A percentile compares a stretch with the other conserved stretches of the same genome.
phyloP scores from a whole-genome alignment of 64 coral and sea anemone species.

The Pocillopora damicornis region DNA sequence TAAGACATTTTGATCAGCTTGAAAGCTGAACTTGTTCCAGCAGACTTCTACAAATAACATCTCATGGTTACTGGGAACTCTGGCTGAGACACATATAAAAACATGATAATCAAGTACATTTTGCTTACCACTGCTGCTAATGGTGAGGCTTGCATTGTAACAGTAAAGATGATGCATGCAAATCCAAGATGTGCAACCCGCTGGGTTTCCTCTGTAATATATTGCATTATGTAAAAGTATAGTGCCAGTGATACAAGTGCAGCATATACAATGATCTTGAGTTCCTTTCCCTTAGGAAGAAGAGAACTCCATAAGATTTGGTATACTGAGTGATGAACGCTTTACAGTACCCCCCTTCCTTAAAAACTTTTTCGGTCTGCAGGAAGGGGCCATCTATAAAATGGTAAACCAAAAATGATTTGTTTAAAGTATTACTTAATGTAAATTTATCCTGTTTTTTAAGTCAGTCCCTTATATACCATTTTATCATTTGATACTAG shows the following conservation, averaged over 20 bases:
- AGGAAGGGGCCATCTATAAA: too few species aligned
- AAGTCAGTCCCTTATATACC: too few species aligned
- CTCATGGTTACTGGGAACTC: too few species aligned
- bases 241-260: slow-evolving; percentile 20
- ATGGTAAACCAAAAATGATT: too few species aligned
- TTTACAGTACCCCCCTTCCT: background rate
- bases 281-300: slow-evolving; percentile 17
- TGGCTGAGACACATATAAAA: too few species aligned
- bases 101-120: background rate
- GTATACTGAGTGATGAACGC: background rate
- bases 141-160: slow-evolving; percentile 78
- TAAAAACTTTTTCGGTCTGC: too few species aligned
- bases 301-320: background rate
- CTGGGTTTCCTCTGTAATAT: slow-evolving; percentile 16
- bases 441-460: too few species aligned
- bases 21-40: too few species aligned
- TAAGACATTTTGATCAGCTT: too few species aligned
- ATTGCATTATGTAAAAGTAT: slow-evolving; percentile 50
- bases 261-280: slow-evolving; percentile 19
- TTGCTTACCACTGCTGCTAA: slow-evolving; percentile 71
- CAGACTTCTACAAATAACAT: too few species aligned
- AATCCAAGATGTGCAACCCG: slow-evolving; percentile 50
- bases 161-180: slow-evolving; percentile 65
- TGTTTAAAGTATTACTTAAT: too few species aligned
- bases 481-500: too few species aligned